Conservation (phyloP, 1,140 invertebrate genomes). For the Galleria mellonella region DNA sequence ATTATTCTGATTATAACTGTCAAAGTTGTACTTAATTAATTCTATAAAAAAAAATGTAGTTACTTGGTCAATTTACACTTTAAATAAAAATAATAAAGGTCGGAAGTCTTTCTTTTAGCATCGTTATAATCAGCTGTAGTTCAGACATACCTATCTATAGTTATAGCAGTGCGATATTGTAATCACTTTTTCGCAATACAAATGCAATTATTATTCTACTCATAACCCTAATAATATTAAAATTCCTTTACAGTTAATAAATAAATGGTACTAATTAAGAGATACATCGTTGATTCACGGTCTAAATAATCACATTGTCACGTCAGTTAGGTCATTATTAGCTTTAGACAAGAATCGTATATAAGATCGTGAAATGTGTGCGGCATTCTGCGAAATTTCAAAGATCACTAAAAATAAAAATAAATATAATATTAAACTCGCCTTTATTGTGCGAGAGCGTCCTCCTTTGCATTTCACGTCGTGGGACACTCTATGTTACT, state of each 20-base stretch:
- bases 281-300: not conserved
- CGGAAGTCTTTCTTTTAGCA: too few relatives aligned
- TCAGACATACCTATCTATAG: too few relatives aligned
- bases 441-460: constrained; percentile 61
- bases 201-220: too few relatives aligned
- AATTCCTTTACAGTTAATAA: too few relatives aligned
- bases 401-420: constrained; percentile 23
- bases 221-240: too few relatives aligned
- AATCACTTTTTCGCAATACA: not conserved
- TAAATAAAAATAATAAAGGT: too few relatives aligned
- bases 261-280: too few relatives aligned
- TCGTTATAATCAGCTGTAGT: too few relatives aligned
- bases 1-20: too few relatives aligned
- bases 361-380: constrained; percentile 35
- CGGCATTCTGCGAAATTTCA: constrained; percentile 35
- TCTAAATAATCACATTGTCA: constrained; percentile 26
- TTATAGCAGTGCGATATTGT: constrained; percentile 1
- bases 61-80: too few relatives aligned
- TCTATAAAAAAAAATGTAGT: too few relatives aligned
- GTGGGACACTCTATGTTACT: constrained; percentile 34
- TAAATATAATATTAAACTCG: constrained; percentile 38
- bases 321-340: constrained; percentile 37
- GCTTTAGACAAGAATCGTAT: constrained; percentile 29
- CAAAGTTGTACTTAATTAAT: too few relatives aligned
- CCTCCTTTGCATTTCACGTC: constrained; percentile 69